Evolutionary conservation across 2,113 vertebrate species (phyloP).

Genomic region (Orientallactaga bullata): DNA sequence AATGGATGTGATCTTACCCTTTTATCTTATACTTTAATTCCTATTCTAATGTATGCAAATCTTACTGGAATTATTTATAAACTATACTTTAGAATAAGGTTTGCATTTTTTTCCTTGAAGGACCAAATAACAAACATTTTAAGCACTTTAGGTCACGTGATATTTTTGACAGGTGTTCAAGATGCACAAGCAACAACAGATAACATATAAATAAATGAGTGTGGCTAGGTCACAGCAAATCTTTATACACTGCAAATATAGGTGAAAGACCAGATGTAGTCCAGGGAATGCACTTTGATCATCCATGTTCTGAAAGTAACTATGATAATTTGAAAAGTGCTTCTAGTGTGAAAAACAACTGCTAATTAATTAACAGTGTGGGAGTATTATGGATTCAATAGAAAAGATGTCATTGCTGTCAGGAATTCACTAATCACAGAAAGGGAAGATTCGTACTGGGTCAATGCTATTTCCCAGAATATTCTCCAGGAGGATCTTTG

Average conservation of each 20-base stretch:
- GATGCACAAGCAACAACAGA: neutral
- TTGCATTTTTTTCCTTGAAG: neutral
- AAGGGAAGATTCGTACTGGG: neutral
- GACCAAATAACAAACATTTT: neutral
- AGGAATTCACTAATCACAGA: neutral
- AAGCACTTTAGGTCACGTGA: neutral
- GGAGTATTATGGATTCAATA: too few species aligned
- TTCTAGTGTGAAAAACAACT: neutral
- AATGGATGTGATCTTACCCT: neutral
- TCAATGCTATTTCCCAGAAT: neutral
- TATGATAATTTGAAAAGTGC: neutral
- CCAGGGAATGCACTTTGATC: neutral
- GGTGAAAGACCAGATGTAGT: neutral
- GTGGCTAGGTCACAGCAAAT: neutral
- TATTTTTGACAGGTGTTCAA: neutral
- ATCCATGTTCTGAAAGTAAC: neutral
- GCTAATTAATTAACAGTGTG: neutral
- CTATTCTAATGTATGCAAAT: neutral
- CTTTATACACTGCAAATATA: neutral
- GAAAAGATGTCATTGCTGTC: neutral
- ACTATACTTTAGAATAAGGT: neutral
- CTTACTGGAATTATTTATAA: neutral
- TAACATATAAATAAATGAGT: neutral
- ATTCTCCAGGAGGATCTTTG: neutral
- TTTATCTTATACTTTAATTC: neutral